Evolutionary conservation across 2,797 vertebrate species (phyloP).

Genomic region (Coendou prehensilis): DNA sequence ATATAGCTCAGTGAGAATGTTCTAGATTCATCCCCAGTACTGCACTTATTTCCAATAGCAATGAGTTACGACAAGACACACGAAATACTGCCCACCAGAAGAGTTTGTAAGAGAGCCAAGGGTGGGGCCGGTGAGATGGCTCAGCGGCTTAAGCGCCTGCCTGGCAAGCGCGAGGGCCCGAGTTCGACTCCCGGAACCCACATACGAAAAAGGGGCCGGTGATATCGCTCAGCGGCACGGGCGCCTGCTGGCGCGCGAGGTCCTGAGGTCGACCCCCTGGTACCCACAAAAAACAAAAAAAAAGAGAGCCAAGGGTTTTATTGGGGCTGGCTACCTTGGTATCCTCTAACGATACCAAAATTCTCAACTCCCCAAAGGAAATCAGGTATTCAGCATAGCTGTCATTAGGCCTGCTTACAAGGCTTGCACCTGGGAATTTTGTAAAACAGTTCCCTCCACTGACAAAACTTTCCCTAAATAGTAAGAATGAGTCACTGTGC

Average conservation of each 20-base stretch:
- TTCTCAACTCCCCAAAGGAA: constrained; percentile 7
- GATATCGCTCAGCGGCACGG: too few species aligned
- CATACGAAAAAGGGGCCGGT: too few species aligned
- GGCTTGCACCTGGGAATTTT: neutral
- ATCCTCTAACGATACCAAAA: neutral
- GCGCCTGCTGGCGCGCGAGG: too few species aligned
- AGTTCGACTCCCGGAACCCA: too few species aligned
- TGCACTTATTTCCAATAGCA: neutral
- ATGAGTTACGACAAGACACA: neutral
- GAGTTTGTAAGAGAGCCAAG: constrained; percentile 27
- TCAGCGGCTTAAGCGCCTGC: too few species aligned
- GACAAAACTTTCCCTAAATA: constrained; percentile 39
- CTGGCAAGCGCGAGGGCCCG: too few species aligned
- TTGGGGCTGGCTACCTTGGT: neutral
- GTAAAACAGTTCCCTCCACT: neutral
- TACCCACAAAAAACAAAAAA: too few species aligned
- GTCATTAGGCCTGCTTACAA: neutral
- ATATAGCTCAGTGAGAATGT: neutral
- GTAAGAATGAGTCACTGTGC: neutral
- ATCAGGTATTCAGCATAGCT: neutral
- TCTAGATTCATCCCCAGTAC: neutral
- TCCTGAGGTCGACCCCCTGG: too few species aligned
- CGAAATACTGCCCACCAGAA: neutral
- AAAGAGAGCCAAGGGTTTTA: too few species aligned
- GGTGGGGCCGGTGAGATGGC: too few species aligned